phyloP scores from a whole-genome alignment of 2,797 vertebrate species.

The Nothura maculosa region DNA sequence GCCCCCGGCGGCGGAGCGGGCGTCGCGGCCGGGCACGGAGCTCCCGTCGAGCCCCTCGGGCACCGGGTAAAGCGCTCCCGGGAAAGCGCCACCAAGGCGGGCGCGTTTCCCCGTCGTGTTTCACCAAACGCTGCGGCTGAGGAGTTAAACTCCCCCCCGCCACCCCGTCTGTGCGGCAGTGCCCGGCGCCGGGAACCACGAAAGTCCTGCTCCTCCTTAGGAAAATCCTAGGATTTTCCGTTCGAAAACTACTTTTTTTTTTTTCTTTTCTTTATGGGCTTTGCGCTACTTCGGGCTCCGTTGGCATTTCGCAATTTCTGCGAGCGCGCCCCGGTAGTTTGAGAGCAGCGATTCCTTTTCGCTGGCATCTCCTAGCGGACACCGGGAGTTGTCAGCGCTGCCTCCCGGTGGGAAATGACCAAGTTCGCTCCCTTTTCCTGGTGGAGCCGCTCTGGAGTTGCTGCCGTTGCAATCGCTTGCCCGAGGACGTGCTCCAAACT shows the following conservation, averaged over 20 bases:
- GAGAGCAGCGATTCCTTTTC: not conserved
- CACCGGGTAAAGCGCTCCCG: fast-evolving
- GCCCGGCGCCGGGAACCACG: not conserved
- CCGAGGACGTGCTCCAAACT: not conserved
- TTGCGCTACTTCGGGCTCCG: fast-evolving
- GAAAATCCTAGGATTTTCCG: not conserved
- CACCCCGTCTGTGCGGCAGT: fast-evolving
- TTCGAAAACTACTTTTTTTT: not conserved
- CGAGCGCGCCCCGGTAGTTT: not conserved
- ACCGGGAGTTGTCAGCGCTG: not conserved
- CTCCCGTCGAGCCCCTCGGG: fast-evolving
- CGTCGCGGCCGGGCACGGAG: not conserved
- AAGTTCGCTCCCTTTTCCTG: constrained; percentile 15
- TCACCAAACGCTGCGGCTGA: not conserved
- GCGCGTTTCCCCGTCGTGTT: not conserved
- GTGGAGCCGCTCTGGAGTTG: not conserved
- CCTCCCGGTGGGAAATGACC: constrained; percentile 1
- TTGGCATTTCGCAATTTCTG: not conserved
- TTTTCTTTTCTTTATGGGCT: not conserved
- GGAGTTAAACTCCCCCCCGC: not conserved
- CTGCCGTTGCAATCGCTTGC: not conserved
- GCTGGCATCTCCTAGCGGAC: not conserved
- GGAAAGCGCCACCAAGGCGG: not conserved
- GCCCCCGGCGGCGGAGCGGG: not conserved
- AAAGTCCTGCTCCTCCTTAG: not conserved